Evolutionary conservation across 2,888 invertebrate species (phyloP), one percentile per base, ranked within the genome.

Genomic region (Drosophila multiciliata): DNA sequence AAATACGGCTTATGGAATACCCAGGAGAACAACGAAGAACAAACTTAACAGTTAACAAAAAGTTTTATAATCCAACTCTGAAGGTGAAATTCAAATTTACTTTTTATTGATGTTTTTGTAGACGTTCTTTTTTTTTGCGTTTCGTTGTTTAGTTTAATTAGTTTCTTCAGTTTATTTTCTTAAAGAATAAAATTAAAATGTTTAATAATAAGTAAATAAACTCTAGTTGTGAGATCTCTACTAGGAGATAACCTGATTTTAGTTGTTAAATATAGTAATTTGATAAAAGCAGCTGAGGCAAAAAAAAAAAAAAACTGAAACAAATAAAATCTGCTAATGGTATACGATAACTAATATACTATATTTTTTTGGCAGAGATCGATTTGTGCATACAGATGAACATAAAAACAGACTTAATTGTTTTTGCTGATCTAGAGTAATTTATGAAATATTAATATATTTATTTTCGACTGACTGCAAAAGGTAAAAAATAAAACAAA

Each of bases 1-100:
- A 98, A 96, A 20, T 97, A 98, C 93, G 97, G 97, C 0, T 94
- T 97, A 69, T 98, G 98, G 97, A 45, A 49, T 96, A 97, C 87
- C 96, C 96, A 91, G 96, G 96, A 91, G 93, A 1, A 36, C 12
- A 3, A 38, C 35, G 48, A 54, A 4, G 48, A 54, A 6, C n/a
- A 29, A 11, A 6, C 50, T 12, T 26, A 73, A 15, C 40, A 36
- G 54, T 54, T 23, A 15, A 15, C 23, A 23, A 8, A 45, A 45
- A 15, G 8, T 23, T 23, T 15, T 23, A 23, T 8, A 15, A 45
- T 45, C 45, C 45, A 23, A 15, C 23, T 32, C n/a, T 40, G 35
- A 66, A 62, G 42, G 52, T 59, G 40, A 23, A 55, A 55, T 58
- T 62, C 78, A 72, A 72, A 57, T 75, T 67, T 29, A 5, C 29